A percentile compares a stretch with the other conserved stretches of the same genome.
Conservation (phyloP, 2,797 vertebrate species). For the Margarornis squamiger region DNA sequence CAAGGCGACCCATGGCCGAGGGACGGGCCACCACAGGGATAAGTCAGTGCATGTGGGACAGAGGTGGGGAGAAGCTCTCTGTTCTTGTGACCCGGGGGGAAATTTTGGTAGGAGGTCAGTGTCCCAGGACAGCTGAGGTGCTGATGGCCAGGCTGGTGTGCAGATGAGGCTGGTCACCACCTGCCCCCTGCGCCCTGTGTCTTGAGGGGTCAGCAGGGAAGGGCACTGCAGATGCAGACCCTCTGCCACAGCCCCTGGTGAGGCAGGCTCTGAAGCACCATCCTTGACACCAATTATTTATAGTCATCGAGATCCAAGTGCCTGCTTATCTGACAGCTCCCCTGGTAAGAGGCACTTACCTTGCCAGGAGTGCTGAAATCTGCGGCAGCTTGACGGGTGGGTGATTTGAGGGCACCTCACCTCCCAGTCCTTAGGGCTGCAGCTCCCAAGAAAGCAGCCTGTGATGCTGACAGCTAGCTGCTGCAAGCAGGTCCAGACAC, state of each 20-base stretch:
- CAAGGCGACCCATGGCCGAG: background rate
- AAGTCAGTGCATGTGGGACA: rapidly evolving
- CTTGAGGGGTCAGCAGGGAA: background rate
- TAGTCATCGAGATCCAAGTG: background rate
- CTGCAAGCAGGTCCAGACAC: background rate
- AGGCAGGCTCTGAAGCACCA: background rate
- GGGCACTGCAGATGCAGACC: background rate
- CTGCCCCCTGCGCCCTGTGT: background rate
- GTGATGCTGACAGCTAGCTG: background rate
- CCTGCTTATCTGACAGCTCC: background rate
- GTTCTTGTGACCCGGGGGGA: background rate
- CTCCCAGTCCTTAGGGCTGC: background rate
- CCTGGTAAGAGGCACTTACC: background rate
- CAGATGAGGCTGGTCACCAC: background rate
- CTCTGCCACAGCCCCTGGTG: rapidly evolving
- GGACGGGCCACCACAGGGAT: background rate
- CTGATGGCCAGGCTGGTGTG: background rate
- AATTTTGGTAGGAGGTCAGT: background rate
- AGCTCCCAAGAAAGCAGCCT: background rate
- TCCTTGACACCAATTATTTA: background rate
- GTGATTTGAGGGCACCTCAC: background rate
- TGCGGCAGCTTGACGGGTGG: background rate
- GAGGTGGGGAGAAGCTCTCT: background rate
- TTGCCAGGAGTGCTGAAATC: background rate
- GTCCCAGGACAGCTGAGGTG: background rate